Conservation (phyloP, 2,797 vertebrate genomes). For the Dermochelys coriacea region DNA sequence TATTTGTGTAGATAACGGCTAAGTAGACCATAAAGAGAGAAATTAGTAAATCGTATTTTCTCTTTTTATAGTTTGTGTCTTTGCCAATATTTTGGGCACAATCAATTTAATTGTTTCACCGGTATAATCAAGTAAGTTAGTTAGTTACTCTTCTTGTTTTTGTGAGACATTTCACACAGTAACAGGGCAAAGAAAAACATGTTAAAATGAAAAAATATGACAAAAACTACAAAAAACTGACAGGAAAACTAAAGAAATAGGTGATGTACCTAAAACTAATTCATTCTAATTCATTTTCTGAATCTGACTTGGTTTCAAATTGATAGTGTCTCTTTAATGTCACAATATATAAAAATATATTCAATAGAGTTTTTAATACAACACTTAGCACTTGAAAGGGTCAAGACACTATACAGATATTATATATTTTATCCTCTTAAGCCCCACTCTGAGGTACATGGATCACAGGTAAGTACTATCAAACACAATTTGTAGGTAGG, state of each 20-base stretch:
- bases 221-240: neutral
- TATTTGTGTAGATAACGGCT: neutral
- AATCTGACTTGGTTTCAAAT: neutral
- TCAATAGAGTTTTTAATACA: neutral
- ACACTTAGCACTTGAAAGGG: neutral
- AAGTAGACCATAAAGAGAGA: neutral
- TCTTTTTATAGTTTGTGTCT: neutral
- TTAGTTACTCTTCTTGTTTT: neutral
- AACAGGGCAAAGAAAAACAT: neutral
- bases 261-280: neutral
- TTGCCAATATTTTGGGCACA: neutral
- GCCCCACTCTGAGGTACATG: neutral
- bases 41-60: neutral
- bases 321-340: neutral
- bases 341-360: neutral
- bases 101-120: accelerated
- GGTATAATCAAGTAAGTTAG: neutral
- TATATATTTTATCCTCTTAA: neutral
- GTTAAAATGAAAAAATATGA: neutral
- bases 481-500: slow-evolving; percentile 1
- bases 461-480: slow-evolving; percentile 34
- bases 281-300: neutral
- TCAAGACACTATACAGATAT: neutral
- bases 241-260: neutral
- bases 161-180: neutral